A percentile compares a stretch with the other conserved stretches of the same genome.
phyloP scores from a whole-genome alignment of 1,140 invertebrate genomes.

The Nasonia longicornis region DNA sequence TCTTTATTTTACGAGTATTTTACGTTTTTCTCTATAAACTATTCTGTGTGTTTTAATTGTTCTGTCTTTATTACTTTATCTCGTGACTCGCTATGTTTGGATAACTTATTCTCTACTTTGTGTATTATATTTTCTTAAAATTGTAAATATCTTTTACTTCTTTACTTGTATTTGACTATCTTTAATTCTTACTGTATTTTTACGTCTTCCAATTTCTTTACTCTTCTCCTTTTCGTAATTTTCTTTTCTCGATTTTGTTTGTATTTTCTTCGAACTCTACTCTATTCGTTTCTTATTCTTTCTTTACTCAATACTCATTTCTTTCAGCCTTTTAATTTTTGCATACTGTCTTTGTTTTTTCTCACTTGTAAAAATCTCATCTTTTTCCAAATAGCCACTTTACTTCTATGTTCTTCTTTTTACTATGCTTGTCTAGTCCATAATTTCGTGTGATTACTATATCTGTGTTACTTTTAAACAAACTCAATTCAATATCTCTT shows the following conservation, averaged over 20 bases:
- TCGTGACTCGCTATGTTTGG: background rate
- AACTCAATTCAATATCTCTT: background rate
- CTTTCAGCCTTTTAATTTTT: background rate
- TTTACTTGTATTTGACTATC: background rate
- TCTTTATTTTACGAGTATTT: background rate
- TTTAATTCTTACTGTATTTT: constrained; percentile 19
- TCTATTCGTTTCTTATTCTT: constrained; percentile 32
- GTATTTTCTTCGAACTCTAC: background rate
- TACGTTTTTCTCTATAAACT: background rate
- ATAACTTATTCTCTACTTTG: background rate
- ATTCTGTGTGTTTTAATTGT: background rate
- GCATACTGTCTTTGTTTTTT: constrained; percentile 7
- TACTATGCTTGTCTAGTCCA: constrained; percentile 41
- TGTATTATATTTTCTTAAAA: background rate
- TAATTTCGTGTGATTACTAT: constrained; percentile 25
- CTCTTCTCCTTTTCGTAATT: background rate
- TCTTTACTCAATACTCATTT: constrained; percentile 23
- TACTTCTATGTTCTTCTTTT: background rate
- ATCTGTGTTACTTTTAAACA: constrained; percentile 13
- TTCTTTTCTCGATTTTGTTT: constrained; percentile 30
- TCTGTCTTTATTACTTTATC: background rate
- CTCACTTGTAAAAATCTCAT: constrained; percentile 20
- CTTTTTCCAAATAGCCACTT: constrained; percentile 9
- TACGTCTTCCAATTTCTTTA: background rate
- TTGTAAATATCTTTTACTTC: constrained; percentile 11